Evolutionary conservation across 2,888 invertebrate species (phyloP), one percentile per base, ranked within the genome.

Genomic region (Bugula neritina): DNA sequence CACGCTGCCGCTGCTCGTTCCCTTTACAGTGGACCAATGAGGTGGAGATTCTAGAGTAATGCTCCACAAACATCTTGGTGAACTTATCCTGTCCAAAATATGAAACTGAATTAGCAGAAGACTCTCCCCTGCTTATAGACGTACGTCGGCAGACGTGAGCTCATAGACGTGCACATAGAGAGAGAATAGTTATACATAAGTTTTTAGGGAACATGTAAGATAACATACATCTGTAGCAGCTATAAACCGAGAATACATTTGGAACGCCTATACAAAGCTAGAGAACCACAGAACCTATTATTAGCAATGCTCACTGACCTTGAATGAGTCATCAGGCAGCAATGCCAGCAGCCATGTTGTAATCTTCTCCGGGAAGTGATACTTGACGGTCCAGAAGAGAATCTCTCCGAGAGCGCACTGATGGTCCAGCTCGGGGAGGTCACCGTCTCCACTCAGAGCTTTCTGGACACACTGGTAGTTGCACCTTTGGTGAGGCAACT

Each of bases 381-480:
- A 94, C 83, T 93, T 93, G 74, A 97, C 94, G 29, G 94, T 94
- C 97, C 98, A 98, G 87, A 98, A 97, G 77, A 97, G 92, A 76
- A 98, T 88, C 86, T 98, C 98, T 84, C 97, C 96, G 71, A 84
- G 75, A 35, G 84, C 75, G 0, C 78, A 79, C 29, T 72, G 73
- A 74, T 84, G 83, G 21, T 71, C 73, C 21, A 81, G 72, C 31
- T 76, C 77, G 1, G 35, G 70, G n/a, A 57, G 70, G 35, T 81
- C 72, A 0, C 77, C 78, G 3, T 75, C 73, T 57, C 79, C 74
- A 69, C 77, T 80, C 80, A 43, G 5, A 31, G 63, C 29, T 31
- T 27, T 31, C 17, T 63, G 63, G 31, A 63, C n/a, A 31, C 63
- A 63, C 27, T 63, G 31, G 31, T 63, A 63, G 63, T 31, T 34